phyloP scores from a whole-genome alignment of 2,888 invertebrate genomes.

The Cheilosia vulpina region DNA sequence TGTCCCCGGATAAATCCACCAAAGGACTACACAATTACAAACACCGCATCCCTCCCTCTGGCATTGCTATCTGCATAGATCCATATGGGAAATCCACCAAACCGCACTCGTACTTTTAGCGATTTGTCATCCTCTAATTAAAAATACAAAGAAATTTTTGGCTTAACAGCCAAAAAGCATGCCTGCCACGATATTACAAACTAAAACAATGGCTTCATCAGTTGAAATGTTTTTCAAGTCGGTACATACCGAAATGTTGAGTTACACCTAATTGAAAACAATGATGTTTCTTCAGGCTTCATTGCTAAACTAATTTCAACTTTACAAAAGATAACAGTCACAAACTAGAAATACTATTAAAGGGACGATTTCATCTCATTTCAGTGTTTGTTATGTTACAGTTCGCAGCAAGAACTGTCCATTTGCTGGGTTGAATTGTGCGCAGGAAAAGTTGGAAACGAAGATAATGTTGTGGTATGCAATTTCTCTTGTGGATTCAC shows the following conservation, averaged over 20 bases:
- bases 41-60: background rate
- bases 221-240: background rate
- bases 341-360: constrained; percentile 20
- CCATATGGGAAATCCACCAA: background rate
- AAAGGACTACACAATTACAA: background rate
- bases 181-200: background rate
- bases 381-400: constrained; percentile 27
- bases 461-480: constrained; percentile 32
- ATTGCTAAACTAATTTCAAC: constrained; percentile 29
- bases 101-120: background rate
- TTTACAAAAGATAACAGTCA: constrained; percentile 24
- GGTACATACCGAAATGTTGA: background rate
- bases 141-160: constrained; percentile 3
- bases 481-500: constrained; percentile 36
- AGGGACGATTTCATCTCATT: constrained; percentile 37
- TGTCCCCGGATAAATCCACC: background rate
- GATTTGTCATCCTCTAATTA: constrained; percentile 23
- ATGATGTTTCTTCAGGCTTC: constrained; percentile 14
- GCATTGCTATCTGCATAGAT: background rate
- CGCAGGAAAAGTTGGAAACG: constrained; percentile 20
- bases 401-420: constrained; percentile 7
- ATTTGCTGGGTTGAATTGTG: constrained; percentile 6
- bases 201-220: background rate
- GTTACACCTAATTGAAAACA: constrained; percentile 15
- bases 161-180: background rate